Percentiles rank a stretch among this genome's conserved stretches.
Conservation (phyloP, 2,113 vertebrate species). For the Microtus pennsylvanicus region DNA sequence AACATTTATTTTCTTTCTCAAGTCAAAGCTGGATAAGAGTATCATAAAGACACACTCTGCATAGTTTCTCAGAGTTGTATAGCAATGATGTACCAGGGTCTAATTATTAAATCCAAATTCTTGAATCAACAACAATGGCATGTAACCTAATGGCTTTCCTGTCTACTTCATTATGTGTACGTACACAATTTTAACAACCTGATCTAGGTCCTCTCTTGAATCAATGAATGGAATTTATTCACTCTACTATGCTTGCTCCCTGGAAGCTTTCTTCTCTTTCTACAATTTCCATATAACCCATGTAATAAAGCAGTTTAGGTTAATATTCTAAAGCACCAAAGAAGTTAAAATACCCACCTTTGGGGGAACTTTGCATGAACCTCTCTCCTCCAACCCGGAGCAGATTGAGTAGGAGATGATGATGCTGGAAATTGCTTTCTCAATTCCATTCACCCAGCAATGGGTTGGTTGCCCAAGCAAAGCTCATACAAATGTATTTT, state of each 20-base stretch:
- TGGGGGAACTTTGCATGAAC: conserved; percentile 1
- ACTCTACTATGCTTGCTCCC: conserved; percentile 26
- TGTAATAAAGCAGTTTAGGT: conserved; percentile 39
- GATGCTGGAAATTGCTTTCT: neutral
- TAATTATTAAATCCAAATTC: neutral
- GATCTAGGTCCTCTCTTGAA: neutral
- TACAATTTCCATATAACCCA: neutral
- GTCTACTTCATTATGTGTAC: neutral
- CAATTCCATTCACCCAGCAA: conserved; percentile 65
- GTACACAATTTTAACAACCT: conserved; percentile 60
- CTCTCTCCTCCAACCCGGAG: neutral
- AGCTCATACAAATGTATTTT: conserved; percentile 26
- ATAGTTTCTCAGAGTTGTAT: conserved; percentile 7
- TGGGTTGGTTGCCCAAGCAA: conserved; percentile 73
- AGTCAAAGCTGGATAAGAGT: conserved; percentile 51
- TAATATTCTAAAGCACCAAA: conserved; percentile 58
- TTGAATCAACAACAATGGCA: neutral
- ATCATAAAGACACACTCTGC: conserved; percentile 11
- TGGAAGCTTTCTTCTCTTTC: conserved; percentile 40
- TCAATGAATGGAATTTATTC: conserved; percentile 10
- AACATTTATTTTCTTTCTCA: conserved; percentile 67
- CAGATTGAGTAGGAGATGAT: neutral
- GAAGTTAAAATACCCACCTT: conserved; percentile 27
- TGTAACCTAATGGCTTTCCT: conserved; percentile 10
- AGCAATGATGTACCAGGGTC: neutral